Base-by-base conservation (phyloP, 2,888 invertebrate species). In the Drosophila borealis region DNA sequence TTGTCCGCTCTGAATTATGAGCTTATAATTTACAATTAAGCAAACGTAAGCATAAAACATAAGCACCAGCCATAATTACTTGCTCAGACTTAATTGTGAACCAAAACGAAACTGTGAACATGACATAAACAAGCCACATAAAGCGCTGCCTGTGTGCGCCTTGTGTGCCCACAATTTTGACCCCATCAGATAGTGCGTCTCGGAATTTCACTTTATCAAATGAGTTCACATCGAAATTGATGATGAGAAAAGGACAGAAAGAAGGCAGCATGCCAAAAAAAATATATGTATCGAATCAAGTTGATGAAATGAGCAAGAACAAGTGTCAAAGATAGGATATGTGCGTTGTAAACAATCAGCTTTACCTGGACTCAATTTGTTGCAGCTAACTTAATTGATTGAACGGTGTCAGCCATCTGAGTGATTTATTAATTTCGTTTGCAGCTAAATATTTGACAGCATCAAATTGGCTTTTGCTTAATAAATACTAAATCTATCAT, bases 21-120 rank as follows among this genome's bases (percentile, higher is more conserved):
- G 69, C 76, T 74, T 87, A 87, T 81, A 83, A 84, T 87, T 83
- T 76, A 87, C 82, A 83, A 83, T 83, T 83, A 83, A 79, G 88
- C 82, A 81, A 79, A 83, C 85, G 82, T 69, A 79, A 73, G 88
- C 88, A 87, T 74, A 65, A 80, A 77, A 53, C 78, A 73, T 61
- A 62, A 78, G 68, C 74, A 68, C 74, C 78, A 57, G 61, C 48
- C 87, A 75, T 84, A 84, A 81, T 84, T 73, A 71, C 70, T 49
- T 54, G 70, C 77, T 55, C 70, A 73, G 66, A 70, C 69, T 81
- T 77, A 77, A 73, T 73, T 69, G 57, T 74, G 61, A 80, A 66
- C 68, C 69, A 57, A 74, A 78, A 81, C 81, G 67, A 66, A 78
- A 78, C 64, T 70, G 75, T 59, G 34, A 54, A 61, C 67, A 66